A percentile compares a stretch with the other conserved stretches of the same genome.
These are phyloP conservation scores for Pecten maximus DNA, from an alignment of 2,888 invertebrate genomes.

Conservation along the genomic window DNA sequence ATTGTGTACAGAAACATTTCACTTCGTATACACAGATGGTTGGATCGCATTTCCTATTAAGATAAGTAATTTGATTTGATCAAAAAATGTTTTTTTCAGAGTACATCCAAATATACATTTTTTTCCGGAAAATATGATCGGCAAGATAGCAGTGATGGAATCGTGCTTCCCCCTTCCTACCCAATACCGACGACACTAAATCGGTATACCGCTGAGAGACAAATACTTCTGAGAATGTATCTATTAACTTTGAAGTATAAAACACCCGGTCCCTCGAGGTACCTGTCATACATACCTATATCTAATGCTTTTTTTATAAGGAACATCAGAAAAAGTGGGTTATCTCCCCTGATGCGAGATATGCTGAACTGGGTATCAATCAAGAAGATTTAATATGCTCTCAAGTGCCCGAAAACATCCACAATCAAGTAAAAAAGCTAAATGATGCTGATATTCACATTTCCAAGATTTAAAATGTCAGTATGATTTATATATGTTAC, in stretches of 20 bases:
- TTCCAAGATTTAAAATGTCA: background rate
- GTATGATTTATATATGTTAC: background rate
- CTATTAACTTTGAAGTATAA: background rate
- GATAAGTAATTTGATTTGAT: background rate
- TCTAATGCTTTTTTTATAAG: background rate
- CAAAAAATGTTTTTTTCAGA: background rate
- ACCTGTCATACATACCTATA: background rate
- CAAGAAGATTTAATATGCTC: background rate
- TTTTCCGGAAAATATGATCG: background rate
- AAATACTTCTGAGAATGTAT: background rate
- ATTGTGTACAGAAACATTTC: background rate
- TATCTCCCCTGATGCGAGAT: background rate
- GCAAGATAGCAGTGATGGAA: background rate
- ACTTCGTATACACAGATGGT: background rate
- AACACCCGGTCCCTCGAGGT: background rate
- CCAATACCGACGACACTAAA: background rate
- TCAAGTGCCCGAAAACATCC: background rate
- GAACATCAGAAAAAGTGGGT: background rate
- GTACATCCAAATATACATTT: background rate
- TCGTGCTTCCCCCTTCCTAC: background rate
- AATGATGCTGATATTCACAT: conserved; percentile 19
- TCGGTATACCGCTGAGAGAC: background rate
- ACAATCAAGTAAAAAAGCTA: background rate
- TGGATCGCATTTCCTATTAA: background rate
- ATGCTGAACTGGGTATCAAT: background rate